Percentiles rank a stretch among this genome's conserved stretches.
These are phyloP conservation scores for Potamilus streckersoni DNA, from an alignment of 1,140 invertebrate genomes.

Conservation along the genomic window DNA sequence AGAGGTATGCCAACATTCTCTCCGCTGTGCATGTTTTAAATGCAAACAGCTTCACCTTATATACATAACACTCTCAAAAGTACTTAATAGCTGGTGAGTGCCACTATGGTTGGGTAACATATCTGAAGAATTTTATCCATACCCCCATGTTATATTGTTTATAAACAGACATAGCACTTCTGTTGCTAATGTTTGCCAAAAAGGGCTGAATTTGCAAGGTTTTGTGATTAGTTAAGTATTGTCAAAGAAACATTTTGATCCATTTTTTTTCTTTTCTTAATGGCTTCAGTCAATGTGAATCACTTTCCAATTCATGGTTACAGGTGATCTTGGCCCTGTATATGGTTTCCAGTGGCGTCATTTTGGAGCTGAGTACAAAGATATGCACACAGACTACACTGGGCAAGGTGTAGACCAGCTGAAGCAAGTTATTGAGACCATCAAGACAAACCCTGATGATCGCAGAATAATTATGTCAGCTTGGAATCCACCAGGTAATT, in stretches of 20 bases:
- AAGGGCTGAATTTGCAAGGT: background rate
- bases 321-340: conserved; percentile 95
- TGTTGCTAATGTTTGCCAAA: no score
- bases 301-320: conserved; percentile 29
- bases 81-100: no score
- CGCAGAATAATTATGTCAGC: conserved; percentile 93
- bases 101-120: no score
- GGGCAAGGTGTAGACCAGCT: conserved; percentile 95
- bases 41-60: no score
- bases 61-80: no score
- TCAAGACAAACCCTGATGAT: conserved; percentile 86
- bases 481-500: conserved; percentile 86
- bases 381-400: conserved; percentile 86
- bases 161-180: no score
- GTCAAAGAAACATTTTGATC: no score
- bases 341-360: conserved; percentile 99
- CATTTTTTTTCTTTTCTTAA: background rate
- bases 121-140: no score
- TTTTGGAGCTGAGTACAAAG: conserved; percentile 92
- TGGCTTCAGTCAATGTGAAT: background rate
- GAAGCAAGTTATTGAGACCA: conserved; percentile 76
- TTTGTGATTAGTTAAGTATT: background rate
- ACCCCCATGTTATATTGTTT: no score
- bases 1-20: no score
- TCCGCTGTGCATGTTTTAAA: no score